Evolutionary conservation across 2,113 vertebrate species (phyloP).

Genomic region (Tragulus kanchil): DNA sequence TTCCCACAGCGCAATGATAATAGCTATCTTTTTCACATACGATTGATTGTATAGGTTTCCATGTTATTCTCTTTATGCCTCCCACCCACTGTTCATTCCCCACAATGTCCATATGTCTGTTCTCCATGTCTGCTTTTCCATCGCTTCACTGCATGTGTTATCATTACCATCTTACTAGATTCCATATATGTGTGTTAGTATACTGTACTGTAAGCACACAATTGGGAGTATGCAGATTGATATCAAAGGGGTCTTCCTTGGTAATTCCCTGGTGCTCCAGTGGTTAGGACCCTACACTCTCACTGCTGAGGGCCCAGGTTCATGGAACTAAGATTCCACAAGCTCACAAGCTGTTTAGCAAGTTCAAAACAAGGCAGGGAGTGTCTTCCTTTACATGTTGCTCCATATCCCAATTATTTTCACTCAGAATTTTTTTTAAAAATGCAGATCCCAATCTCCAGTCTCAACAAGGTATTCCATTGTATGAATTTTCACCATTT

Average conservation of each 20-base stretch:
- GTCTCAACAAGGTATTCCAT: neutral
- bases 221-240: neutral
- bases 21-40: too few relatives aligned
- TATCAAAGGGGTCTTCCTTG: neutral
- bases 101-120: too few relatives aligned
- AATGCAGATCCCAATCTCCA: neutral
- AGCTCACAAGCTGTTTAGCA: neutral
- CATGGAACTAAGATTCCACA: neutral
- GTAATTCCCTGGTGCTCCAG: neutral
- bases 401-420: neutral
- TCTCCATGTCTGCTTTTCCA: too few relatives aligned
- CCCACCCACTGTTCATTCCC: too few relatives aligned
- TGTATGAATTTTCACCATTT: neutral
- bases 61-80: too few relatives aligned
- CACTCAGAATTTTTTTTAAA: slow-evolving; percentile 24
- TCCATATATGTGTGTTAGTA: too few relatives aligned
- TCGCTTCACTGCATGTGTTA: too few relatives aligned
- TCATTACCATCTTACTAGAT: too few relatives aligned
- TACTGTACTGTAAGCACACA: neutral
- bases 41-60: too few relatives aligned
- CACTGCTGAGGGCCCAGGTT: neutral
- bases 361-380: neutral
- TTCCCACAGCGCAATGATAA: too few relatives aligned
- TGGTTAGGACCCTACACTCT: neutral
- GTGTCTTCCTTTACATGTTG: neutral